phyloP scores from a whole-genome alignment of 1,140 invertebrate genomes.

The Ctenoplectra terminalis region DNA sequence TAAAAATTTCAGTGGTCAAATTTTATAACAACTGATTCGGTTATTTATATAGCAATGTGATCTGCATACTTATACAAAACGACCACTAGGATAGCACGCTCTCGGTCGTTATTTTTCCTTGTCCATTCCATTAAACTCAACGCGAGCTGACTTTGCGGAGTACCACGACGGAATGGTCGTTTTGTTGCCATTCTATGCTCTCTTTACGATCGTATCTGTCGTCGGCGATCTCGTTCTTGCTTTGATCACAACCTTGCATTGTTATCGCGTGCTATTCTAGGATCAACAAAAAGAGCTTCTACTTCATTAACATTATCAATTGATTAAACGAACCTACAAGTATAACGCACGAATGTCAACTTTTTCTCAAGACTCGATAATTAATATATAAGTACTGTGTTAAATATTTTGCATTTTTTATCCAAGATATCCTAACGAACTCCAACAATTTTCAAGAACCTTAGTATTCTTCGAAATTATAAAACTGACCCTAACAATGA shows the following conservation, averaged over 20 bases:
- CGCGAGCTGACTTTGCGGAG: conserved; percentile 36
- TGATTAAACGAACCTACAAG: no score
- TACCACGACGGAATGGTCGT: conserved; percentile 13
- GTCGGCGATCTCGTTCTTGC: conserved; percentile 29
- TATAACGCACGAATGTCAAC: no score
- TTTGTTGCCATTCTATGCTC: conserved; percentile 41
- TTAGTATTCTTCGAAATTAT: no score
- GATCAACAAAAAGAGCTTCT: neutral
- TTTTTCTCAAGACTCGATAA: no score
- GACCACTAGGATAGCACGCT: conserved; percentile 26
- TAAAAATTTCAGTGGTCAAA: no score
- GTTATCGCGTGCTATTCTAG: neutral
- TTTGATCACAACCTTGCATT: neutral
- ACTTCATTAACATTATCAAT: neutral
- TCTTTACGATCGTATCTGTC: conserved; percentile 43
- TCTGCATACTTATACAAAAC: neutral
- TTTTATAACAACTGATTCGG: no score
- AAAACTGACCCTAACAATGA: no score
- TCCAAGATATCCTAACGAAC: no score
- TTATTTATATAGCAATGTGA: no score
- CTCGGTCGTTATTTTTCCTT: conserved; percentile 43
- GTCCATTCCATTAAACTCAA: conserved; percentile 44
- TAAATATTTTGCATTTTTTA: no score
- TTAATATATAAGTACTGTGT: no score
- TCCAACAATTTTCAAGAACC: no score